Base-by-base conservation (phyloP, 2,888 invertebrate genomes). In the Falcaria lacertinaria region DNA sequence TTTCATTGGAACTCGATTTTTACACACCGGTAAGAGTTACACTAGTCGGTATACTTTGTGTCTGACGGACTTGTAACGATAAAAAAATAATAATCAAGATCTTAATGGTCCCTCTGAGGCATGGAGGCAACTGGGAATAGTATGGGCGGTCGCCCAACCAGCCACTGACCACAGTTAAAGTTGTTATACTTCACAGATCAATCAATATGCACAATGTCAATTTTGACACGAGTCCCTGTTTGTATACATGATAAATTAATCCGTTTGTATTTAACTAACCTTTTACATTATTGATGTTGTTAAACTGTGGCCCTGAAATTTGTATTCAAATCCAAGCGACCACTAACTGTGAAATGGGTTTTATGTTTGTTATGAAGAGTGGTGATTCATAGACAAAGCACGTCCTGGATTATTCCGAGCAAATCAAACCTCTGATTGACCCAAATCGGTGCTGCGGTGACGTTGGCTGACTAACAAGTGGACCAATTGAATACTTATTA, bases 321-420 rank as follows among this genome's bases (percentile, higher is more conserved):
- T 28, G 28, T 28, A 28, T 28, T 28, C 28, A 28, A 28, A 28
- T 28, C 28, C 28, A 28, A 7, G 28, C 28, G 28, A 28, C 28
- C 28, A 28, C 28, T 28, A 28, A 28, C 28, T 28, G 28, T 28
- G 28, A 28, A 28, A 48, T 43, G 36, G 34, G 19, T 37, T 34
- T 47, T 34, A 25, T 33, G 11, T 38, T 38, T 37, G 33, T 19
- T 15, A 13, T 42, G 33, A 38, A 33, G 38, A 28, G 25, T 14
- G 28, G 25, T 38, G 22, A 8, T 36, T n/a, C 28, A 15, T 8
- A 11, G 25, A 34, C 47, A 50, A 47, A 51, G 41, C 43, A 39
- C 34, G 41, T 47, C 35, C 42, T 19, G 34, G 39, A 51, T 42
- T 35, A 1, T 51, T 44, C 42, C 39, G 32, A 32, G 32, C 33